Evolutionary conservation across 2,888 invertebrate genomes (phyloP), one percentile per base, ranked within the genome.

Genomic region (Chirona hameri): DNA sequence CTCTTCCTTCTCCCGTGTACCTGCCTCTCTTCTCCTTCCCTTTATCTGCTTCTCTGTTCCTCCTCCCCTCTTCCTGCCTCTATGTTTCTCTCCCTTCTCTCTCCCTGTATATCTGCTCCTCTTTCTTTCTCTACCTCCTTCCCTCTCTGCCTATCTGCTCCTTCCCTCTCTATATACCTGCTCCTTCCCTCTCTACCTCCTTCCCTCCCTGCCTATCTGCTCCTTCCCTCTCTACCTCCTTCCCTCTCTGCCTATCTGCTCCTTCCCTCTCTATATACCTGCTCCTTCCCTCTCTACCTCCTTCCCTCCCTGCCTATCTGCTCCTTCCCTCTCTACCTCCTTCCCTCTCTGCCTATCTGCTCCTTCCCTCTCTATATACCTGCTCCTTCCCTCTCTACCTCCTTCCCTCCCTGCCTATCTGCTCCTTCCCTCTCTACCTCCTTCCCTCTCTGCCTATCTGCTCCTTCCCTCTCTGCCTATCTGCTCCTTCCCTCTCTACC

Each of bases 11-110:
- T 15, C 21, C 52, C 46, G 21, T 81, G 55, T 81, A n/a, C n/a
- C 24, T n/a, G 21, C 55, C 48, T 81, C 57, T 57, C 48, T 81
- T 29, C 55, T 18, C 27, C 81, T 27, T 81, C 48, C 39, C 81
- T 81, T 18, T 81, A 9, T 31, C 39, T 81, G 12, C 48, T n/a
- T 81, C n/a, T 81, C 81, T 81, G n/a, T 21, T 24, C 21, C 48
- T 81, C 48, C 14, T 18, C n/a, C 81, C 55, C 27, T 55, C 55
- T 81, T 21, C 48, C 27, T 55, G 9, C 57, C n/a, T 81, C 14
- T 81, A 21, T 81, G 27, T 81, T n/a, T 57, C 14, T 81, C 52
- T 27, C 48, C 15, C 55, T 55, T 7, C 24, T 27, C 55, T 15
- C 65, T 29, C 9, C 39, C 60, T 48, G 14, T 81, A 60, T 48